phyloP scores from a whole-genome alignment of 1,140 invertebrate species.

The Brachionus plicatilis region DNA sequence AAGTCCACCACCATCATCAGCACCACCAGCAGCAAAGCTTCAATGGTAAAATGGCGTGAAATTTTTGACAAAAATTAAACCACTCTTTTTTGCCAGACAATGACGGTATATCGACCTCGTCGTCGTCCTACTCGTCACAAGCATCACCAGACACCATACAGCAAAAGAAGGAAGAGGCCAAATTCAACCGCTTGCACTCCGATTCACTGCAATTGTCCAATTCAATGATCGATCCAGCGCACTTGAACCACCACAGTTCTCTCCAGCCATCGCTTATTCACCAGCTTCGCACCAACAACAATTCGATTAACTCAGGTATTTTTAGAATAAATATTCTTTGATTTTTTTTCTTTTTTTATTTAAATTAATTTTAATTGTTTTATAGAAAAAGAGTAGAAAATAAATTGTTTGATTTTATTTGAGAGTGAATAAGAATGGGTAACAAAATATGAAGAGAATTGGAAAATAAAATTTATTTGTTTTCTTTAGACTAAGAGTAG shows the following conservation, averaged over 20 bases:
- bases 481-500: no score
- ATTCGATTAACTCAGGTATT: neutral
- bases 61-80: neutral
- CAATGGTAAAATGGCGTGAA: neutral
- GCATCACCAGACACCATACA: conserved; percentile 21
- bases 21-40: neutral
- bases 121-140: conserved; percentile 32
- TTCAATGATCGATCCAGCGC: neutral
- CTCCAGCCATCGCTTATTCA: neutral
- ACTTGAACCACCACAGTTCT: neutral
- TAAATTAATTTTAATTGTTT: no score
- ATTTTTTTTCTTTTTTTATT: no score
- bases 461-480: no score
- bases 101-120: conserved; percentile 11
- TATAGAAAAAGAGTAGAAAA: no score
- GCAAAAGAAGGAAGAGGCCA: neutral
- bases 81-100: neutral
- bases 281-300: neutral
- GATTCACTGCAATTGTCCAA: neutral
- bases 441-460: no score
- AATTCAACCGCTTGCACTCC: neutral
- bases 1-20: neutral
- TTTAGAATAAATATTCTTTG: no score
- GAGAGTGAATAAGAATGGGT: no score
- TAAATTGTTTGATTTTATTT: no score